Evolutionary conservation across 2,113 vertebrate genomes (phyloP).

Genomic region (Balaeniceps rex): DNA sequence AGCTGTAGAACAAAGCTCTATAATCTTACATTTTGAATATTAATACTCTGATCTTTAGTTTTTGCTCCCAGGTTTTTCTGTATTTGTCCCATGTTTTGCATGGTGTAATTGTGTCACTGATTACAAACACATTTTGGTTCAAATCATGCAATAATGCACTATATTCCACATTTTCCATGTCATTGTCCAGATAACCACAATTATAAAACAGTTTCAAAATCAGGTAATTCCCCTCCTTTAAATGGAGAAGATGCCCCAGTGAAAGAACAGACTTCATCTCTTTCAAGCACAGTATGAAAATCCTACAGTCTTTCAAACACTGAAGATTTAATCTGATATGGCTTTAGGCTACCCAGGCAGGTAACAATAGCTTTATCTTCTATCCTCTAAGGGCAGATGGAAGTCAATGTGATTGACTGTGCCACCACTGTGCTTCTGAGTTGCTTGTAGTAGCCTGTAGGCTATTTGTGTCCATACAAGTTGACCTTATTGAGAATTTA

Average conservation of each 20-base stretch:
- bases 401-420: conserved; percentile 42
- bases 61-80: rapidly evolving
- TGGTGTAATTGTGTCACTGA: background rate
- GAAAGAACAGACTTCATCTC: background rate
- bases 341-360: conserved; percentile 32
- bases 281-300: background rate
- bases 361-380: conserved; percentile 57
- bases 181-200: background rate
- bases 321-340: conserved; percentile 3
- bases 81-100: background rate
- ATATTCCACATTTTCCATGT: background rate
- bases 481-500: conserved; percentile 35
- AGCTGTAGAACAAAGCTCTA: background rate
- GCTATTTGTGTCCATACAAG: conserved; percentile 25
- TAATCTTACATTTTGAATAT: background rate
- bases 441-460: background rate
- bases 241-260: background rate
- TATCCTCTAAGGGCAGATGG: background rate
- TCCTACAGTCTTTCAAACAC: conserved; percentile 1
- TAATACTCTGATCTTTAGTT: background rate
- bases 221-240: background rate
- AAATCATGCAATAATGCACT: background rate
- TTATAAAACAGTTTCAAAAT: background rate
- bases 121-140: background rate
- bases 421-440: conserved; percentile 8